These are phyloP conservation scores for Conus canariensis DNA, from an alignment of 2,888 invertebrate genomes.

Conservation along the genomic window DNA sequence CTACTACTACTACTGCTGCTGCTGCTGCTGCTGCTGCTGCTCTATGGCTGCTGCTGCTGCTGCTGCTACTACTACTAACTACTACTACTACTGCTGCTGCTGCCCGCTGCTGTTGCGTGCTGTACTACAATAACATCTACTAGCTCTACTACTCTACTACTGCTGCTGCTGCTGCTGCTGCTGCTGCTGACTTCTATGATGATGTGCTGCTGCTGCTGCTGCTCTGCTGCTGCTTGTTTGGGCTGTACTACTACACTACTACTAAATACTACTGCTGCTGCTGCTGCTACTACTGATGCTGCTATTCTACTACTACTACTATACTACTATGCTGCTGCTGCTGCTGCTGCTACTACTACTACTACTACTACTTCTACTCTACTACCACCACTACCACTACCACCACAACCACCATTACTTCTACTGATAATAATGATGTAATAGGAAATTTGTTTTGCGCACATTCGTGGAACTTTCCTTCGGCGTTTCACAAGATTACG, in stretches of 20 bases:
- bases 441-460: too few relatives aligned
- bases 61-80: constrained; percentile 26
- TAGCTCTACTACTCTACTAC: background rate
- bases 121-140: too few relatives aligned
- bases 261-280: background rate
- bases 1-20: constrained; percentile 50
- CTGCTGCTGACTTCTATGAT: background rate
- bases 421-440: background rate
- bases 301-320: constrained; percentile 50
- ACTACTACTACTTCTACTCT: constrained; percentile 34
- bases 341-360: constrained; percentile 38
- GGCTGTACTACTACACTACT: too few relatives aligned
- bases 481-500: too few relatives aligned
- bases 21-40: constrained; percentile 46
- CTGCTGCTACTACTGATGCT: constrained; percentile 47
- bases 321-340: constrained; percentile 22
- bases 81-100: constrained; percentile 27
- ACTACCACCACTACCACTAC: constrained; percentile 43
- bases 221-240: constrained; percentile 41
- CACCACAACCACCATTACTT: background rate
- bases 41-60: constrained; percentile 44
- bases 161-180: constrained; percentile 23
- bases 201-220: constrained; percentile 42
- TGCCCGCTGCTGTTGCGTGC: too few relatives aligned
- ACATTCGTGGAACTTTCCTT: too few relatives aligned